Base-by-base conservation (phyloP, 2,797 vertebrate species). In the Coregonus suidteri region DNA sequence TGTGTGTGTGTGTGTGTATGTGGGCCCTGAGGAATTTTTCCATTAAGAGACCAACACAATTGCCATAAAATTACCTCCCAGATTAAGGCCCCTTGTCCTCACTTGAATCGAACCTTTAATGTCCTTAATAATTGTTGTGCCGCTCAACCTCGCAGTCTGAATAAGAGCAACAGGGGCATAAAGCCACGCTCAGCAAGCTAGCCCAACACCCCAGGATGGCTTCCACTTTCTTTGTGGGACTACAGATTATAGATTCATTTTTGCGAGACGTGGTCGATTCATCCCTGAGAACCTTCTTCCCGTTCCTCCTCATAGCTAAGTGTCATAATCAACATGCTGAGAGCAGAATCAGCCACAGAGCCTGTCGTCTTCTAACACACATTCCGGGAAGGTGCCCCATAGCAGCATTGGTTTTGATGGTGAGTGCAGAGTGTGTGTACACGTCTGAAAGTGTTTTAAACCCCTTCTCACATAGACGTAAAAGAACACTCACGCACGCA, bases 321-420 rank as follows among this genome's bases (percentile, higher is more conserved):
- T 86, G 93, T 94, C 91, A 94, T 94, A 94, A 94, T 93, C 88
- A 84, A 88, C 85, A 91, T 93, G 93, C 93, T 94, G 94, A 73
- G 82, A 81, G 86, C 85, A 92, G 91, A 84, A 90, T 86, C 84
- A 84, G 90, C 90, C 84, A 89, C 94, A 91, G 92, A 91, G 90
- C 87, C 91, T 88, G 87, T 95, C 94, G 95, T 95, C 93, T 92
- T 79, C 91, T 91, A 89, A 91, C 84, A 90, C 89, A 89, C 88
- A 89, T 87, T 92, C 89, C 90, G 90, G 93, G 88, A 91, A 91
- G 90, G 88, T 82, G 85, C 90, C 88, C 88, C 88, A 84, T 73
- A 71, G 77, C 30, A 54, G 71, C 16, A 69, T 75, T 20, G 6
- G 59, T 76, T 68, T 71, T 47, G 25, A 25, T 25, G 25, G 25